These are phyloP conservation scores for Atractosteus spatula DNA, from an alignment of 2,113 vertebrate species.

Conservation along the genomic window DNA sequence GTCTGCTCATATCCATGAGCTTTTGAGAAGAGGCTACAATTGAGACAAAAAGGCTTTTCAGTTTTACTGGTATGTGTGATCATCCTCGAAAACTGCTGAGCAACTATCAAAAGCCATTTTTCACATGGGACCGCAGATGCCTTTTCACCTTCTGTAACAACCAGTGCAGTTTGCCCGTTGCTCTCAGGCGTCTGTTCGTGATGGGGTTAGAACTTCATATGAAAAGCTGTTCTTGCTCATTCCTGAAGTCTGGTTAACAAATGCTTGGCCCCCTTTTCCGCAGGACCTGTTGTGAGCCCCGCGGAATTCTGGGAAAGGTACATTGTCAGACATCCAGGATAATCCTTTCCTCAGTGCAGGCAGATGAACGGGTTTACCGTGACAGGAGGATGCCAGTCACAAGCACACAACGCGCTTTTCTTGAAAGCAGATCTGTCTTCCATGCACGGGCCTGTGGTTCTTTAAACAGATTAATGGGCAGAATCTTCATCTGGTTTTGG, in stretches of 20 bases:
- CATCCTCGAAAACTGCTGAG: too few relatives aligned
- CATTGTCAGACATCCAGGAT: slow-evolving; percentile 29
- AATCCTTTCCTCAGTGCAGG: slow-evolving; percentile 2
- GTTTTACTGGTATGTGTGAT: too few relatives aligned
- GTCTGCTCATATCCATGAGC: too few relatives aligned
- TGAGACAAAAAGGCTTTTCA: too few relatives aligned
- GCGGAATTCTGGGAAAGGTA: slow-evolving; percentile 43
- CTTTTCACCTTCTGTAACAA: too few relatives aligned
- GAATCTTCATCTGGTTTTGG: too few relatives aligned
- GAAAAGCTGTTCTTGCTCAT: slow-evolving; percentile 21
- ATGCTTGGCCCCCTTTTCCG: slow-evolving; percentile 23
- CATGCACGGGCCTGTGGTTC: slow-evolving; percentile 8
- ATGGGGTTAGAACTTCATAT: slow-evolving; percentile 23
- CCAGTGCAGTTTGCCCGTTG: not conserved
- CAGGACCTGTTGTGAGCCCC: slow-evolving; percentile 24
- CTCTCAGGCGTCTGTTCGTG: not conserved
- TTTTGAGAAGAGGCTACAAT: too few relatives aligned
- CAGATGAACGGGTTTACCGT: slow-evolving; percentile 31
- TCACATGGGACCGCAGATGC: too few relatives aligned
- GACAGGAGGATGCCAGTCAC: slow-evolving; percentile 23
- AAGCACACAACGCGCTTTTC: slow-evolving; percentile 31
- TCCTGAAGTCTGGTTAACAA: slow-evolving; percentile 25
- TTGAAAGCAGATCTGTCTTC: not conserved
- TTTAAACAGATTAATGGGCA: too few relatives aligned
- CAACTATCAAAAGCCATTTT: too few relatives aligned